These are phyloP conservation scores for Candidula unifasciata DNA, from an alignment of 2,888 invertebrate genomes.

Conservation along the genomic window DNA sequence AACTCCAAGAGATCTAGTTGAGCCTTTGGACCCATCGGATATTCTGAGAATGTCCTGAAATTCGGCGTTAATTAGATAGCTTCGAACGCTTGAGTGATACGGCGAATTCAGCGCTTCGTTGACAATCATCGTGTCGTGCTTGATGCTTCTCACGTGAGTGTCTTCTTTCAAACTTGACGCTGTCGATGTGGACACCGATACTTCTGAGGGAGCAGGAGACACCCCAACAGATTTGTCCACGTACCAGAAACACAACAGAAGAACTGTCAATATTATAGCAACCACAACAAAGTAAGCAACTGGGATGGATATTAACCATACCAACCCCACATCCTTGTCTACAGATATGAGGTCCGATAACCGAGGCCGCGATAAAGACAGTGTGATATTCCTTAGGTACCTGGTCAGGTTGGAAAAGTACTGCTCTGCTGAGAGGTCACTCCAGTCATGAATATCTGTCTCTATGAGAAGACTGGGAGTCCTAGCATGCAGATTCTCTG, in stretches of 20 bases:
- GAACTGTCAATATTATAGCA: neutral
- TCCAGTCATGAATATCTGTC: neutral
- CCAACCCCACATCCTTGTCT: neutral
- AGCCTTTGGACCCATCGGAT: neutral
- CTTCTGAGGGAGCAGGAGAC: neutral
- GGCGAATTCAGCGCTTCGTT: too few relatives aligned
- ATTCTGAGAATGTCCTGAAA: neutral
- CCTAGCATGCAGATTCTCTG: too few relatives aligned
- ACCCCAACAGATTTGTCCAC: neutral
- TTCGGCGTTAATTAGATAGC: neutral
- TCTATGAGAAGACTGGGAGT: neutral
- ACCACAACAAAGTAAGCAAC: constrained; percentile 3
- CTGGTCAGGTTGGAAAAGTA: neutral
- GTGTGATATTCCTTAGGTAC: constrained; percentile 1
- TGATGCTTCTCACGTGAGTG: too few relatives aligned
- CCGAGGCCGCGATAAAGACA: neutral
- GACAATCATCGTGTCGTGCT: neutral
- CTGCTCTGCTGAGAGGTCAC: neutral
- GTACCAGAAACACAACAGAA: constrained; percentile 10
- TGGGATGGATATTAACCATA: neutral
- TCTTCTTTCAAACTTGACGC: neutral
- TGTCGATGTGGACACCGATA: neutral
- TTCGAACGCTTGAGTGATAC: neutral
- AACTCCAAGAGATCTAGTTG: constrained; percentile 9
- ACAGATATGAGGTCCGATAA: neutral